These are phyloP conservation scores for Diorhabda sublineata DNA, from an alignment of 1,140 invertebrate species.

Conservation along the genomic window DNA sequence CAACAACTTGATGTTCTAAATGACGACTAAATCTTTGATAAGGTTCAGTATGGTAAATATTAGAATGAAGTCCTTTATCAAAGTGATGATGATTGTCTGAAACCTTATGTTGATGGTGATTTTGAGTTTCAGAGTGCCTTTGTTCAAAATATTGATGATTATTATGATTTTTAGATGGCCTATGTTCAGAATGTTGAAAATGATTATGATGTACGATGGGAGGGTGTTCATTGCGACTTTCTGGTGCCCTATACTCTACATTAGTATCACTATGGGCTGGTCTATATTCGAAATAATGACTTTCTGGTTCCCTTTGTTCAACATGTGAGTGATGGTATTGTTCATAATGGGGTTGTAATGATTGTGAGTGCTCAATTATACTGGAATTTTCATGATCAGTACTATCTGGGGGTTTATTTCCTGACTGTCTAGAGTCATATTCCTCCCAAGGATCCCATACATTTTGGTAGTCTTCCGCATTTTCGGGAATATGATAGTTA, in stretches of 20 bases:
- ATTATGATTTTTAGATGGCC: neutral
- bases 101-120: neutral
- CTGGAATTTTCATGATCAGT: neutral
- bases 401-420: slow-evolving; percentile 15
- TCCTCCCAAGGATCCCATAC: slow-evolving; percentile 55
- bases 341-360: neutral
- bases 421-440: slow-evolving; percentile 46
- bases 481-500: slow-evolving; percentile 7
- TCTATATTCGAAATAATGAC: slow-evolving; percentile 6
- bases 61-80: no score
- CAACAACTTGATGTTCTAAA: neutral
- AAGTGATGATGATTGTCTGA: neutral
- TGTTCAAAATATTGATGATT: neutral
- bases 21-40: neutral
- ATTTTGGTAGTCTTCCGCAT: slow-evolving; percentile 31
- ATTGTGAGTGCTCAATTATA: neutral
- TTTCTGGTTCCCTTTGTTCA: slow-evolving; percentile 3
- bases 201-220: neutral
- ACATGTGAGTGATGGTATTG: neutral
- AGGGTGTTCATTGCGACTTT: neutral
- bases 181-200: slow-evolving; percentile 6
- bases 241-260: neutral
- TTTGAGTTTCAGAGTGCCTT: neutral
- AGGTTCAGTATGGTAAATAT: neutral
- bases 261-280: neutral